Conservation (phyloP, 2,888 invertebrate genomes). For the Sclerodermus sp. region DNA sequence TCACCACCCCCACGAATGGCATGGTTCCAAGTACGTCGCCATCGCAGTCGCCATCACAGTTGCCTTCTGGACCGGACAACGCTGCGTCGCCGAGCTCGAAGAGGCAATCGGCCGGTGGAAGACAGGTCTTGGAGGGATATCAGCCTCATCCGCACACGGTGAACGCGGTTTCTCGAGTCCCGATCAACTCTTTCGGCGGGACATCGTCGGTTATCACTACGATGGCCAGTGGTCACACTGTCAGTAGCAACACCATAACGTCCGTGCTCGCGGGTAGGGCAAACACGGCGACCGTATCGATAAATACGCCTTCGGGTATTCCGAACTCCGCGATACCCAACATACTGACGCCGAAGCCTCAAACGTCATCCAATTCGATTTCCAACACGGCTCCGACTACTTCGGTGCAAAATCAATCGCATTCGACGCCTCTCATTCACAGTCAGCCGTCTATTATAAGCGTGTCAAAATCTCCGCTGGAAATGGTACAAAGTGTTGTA, state of each 20-base stretch:
- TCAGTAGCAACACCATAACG: slow-evolving; percentile 79
- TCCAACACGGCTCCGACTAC: slow-evolving; percentile 55
- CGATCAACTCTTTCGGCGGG: slow-evolving; percentile 39
- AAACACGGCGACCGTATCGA: slow-evolving; percentile 75
- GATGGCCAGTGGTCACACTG: slow-evolving; percentile 75
- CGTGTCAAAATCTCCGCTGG: slow-evolving; percentile 67
- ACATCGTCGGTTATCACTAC: slow-evolving; percentile 61
- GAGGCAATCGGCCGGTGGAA: slow-evolving; percentile 57
- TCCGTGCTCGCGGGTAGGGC: slow-evolving; percentile 77
- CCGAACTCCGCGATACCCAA: slow-evolving; percentile 54
- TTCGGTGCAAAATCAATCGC: slow-evolving; percentile 19
- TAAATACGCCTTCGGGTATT: slow-evolving; percentile 65
- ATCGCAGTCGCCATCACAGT: slow-evolving; percentile 29
- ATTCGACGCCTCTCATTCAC: slow-evolving; percentile 26
- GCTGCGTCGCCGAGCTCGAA: slow-evolving; percentile 24
- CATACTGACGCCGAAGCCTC: slow-evolving; percentile 52
- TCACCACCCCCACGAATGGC: slow-evolving; percentile 34
- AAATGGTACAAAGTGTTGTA: slow-evolving; percentile 79
- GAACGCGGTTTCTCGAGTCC: slow-evolving; percentile 35
- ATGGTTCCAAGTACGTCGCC: slow-evolving; percentile 40
- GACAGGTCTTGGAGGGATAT: slow-evolving; percentile 44
- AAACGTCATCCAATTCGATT: slow-evolving; percentile 58
- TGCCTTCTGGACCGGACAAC: slow-evolving; percentile 15
- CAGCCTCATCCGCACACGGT: slow-evolving; percentile 53
- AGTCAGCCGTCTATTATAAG: slow-evolving; percentile 50